Evolutionary conservation across 2,888 invertebrate genomes (phyloP), one percentile per base, ranked within the genome.

Genomic region (Lepidochitona cinerea): DNA sequence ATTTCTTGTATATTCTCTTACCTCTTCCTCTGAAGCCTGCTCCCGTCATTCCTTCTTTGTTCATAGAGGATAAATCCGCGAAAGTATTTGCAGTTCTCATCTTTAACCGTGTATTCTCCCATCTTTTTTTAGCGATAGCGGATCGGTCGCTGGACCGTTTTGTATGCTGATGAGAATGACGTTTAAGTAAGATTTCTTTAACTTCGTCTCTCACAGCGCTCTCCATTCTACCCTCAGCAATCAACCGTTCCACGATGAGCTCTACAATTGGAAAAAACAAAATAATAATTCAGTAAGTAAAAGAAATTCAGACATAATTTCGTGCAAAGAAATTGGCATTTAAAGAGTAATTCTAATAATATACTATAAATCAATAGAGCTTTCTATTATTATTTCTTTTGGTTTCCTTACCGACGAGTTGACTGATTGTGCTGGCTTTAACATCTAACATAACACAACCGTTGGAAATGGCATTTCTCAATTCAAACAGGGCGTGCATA

Each of bases 151-250:
- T 36, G 36, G 87, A 79, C 35, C 81, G 79, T 79, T 92, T 91
- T 85, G 96, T 96, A 89, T 98, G 97, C 89, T 97, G 96, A 92
- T 99, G 98, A 70, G 97, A 94, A 92, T 98, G 98, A 71, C 95
- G 93, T 76, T 96, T 94, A 79, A 98, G 91, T 68, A 98, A 92
- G 7, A 97, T 95, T 84, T 98, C 97, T 87, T 94, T 94, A 1
- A 95, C 92, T 91, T 93, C 95, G 75, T 96, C 96, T 6, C 84
- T 76, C 29, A 85, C 70, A 49, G 78, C 74, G 6, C 80, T 78
- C 64, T 84, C 83, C 72, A 87, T 37, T 23, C 77, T 71, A 12
- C 79, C 77, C 9, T 74, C 68, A 32, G 79, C 78, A 6, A 83
- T 79, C 85, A 84, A 84, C 32, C 78, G 74, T 54, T 86, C 86